phyloP scores from a whole-genome alignment of 2,888 invertebrate species.

The Drosophila yooni region DNA sequence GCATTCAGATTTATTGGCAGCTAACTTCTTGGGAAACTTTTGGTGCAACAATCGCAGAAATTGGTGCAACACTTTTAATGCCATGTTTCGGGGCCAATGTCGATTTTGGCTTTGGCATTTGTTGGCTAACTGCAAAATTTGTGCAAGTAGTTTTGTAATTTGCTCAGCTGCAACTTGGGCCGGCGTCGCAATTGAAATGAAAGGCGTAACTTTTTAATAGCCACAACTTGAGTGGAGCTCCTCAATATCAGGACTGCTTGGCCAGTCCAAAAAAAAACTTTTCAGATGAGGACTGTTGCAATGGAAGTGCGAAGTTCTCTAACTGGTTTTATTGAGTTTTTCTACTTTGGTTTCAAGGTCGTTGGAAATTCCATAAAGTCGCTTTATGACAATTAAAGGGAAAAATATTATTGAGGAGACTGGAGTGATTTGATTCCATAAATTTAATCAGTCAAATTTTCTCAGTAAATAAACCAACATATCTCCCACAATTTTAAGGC shows the following conservation, averaged over 20 bases:
- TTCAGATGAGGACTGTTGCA: constrained; percentile 63
- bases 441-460: background rate
- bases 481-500: background rate
- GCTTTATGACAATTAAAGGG: background rate
- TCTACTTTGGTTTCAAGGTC: constrained; percentile 27
- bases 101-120: constrained; percentile 33
- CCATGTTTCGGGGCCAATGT: constrained; percentile 31
- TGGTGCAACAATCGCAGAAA: constrained; percentile 32
- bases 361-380: background rate
- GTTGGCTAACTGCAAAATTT: constrained; percentile 61
- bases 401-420: background rate
- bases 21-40: constrained; percentile 45
- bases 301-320: constrained; percentile 46
- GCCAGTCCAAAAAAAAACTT: constrained; percentile 51
- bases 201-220: constrained; percentile 80
- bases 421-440: background rate
- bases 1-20: constrained; percentile 73
- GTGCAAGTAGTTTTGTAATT: constrained; percentile 68
- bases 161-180: constrained; percentile 57
- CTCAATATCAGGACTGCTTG: constrained; percentile 42
- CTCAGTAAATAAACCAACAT: background rate
- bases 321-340: constrained; percentile 19
- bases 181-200: constrained; percentile 71
- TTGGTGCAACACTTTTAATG: constrained; percentile 49
- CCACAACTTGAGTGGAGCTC: constrained; percentile 55